Evolutionary conservation across 2,113 vertebrate species (phyloP).

Genomic region (Colistium nudipinnis): DNA sequence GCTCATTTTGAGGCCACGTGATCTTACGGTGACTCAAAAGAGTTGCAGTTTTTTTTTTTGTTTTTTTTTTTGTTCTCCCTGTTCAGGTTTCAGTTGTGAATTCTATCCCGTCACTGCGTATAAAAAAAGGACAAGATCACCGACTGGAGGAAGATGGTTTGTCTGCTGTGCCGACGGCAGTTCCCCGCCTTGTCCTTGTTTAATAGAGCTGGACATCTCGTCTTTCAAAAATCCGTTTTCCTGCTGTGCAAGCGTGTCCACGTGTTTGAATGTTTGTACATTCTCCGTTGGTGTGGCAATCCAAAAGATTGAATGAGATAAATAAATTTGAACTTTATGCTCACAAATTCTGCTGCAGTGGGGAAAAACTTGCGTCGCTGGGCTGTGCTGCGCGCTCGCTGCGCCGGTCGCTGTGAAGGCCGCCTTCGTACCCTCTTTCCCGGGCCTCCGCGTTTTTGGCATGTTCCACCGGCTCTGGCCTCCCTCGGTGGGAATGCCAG

Average conservation of each 20-base stretch:
- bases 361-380: too few species aligned
- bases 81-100: background rate
- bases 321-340: conserved; percentile 18
- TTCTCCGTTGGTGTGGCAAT: conserved; percentile 24
- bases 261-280: conserved; percentile 54
- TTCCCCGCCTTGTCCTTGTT: conserved; percentile 85
- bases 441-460: conserved; percentile 10
- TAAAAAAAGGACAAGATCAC: conserved; percentile 82
- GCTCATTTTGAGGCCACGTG: background rate
- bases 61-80: background rate
- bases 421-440: conserved; percentile 34
- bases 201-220: conserved; percentile 15
- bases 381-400: too few species aligned
- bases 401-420: background rate
- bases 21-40: conserved; percentile 8
- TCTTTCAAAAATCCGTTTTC: conserved; percentile 1
- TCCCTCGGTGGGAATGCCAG: conserved; percentile 7
- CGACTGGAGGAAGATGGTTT: conserved; percentile 93
- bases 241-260: conserved; percentile 39
- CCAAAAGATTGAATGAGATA: conserved; percentile 1
- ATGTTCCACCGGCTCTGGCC: conserved; percentile 1
- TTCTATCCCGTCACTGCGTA: background rate
- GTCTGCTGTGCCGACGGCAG: conserved; percentile 90
- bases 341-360: background rate
- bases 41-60: background rate